Conservation (phyloP, 2,888 invertebrate species). For the Eupithecia tripunctaria region DNA sequence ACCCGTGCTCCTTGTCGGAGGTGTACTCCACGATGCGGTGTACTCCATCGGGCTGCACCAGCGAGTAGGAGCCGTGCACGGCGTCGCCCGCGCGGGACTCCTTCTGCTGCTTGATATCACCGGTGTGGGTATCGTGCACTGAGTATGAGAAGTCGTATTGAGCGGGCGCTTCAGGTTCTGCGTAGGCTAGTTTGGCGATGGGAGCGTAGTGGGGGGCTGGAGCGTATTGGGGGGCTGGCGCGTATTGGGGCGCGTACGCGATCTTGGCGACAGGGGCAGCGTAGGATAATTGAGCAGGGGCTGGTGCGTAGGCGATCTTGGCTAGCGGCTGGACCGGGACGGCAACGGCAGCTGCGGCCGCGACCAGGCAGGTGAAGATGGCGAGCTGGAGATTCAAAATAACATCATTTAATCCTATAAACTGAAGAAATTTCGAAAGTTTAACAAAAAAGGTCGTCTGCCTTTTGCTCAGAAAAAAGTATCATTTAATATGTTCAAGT, state of each 20-base stretch:
- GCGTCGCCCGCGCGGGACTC: constrained; percentile 74
- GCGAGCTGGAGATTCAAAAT: constrained; percentile 52
- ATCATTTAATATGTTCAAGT: too few relatives aligned
- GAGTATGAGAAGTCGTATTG: constrained; percentile 78
- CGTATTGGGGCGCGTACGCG: constrained; percentile 21
- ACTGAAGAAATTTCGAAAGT: neutral
- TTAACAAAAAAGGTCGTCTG: neutral
- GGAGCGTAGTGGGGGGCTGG: constrained; percentile 51
- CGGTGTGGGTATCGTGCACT: constrained; percentile 73
- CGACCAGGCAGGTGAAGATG: constrained; percentile 58
- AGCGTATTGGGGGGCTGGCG: constrained; percentile 29
- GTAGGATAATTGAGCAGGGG: constrained; percentile 34
- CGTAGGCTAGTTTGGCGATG: constrained; percentile 64
- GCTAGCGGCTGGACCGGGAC: constrained; percentile 54
- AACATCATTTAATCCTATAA: neutral
- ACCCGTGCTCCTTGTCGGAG: constrained; percentile 73
- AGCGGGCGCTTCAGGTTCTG: constrained; percentile 68
- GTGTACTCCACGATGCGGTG: constrained; percentile 78
- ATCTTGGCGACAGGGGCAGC: constrained; percentile 34
- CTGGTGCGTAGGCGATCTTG: constrained; percentile 42
- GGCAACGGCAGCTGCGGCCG: constrained; percentile 59
- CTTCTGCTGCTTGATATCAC: constrained; percentile 78
- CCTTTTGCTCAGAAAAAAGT: neutral
- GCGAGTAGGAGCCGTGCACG: constrained; percentile 78
- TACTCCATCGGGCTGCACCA: constrained; percentile 79